A percentile compares a stretch with the other conserved stretches of the same genome.
Evolutionary conservation across 2,888 invertebrate species (phyloP).

Genomic region (Drosophila colorata): DNA sequence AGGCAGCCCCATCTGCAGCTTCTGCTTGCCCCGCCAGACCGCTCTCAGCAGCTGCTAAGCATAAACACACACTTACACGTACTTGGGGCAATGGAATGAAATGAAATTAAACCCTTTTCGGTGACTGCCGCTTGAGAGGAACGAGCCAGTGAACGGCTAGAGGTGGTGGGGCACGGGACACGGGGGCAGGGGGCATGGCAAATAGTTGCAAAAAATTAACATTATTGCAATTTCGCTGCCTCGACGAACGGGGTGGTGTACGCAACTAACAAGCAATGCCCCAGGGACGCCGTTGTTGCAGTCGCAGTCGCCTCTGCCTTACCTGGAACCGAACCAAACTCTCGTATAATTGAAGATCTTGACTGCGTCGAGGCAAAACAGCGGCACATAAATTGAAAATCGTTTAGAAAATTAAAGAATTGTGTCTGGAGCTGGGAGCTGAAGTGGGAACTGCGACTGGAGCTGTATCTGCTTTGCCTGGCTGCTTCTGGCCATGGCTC

Average conservation of each 20-base stretch:
- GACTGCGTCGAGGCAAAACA: slow-evolving; percentile 20
- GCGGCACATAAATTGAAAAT: slow-evolving; percentile 66
- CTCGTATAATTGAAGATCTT: slow-evolving; percentile 62
- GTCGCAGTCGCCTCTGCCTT: slow-evolving; percentile 22
- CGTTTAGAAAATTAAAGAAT: slow-evolving; percentile 71
- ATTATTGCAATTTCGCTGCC: slow-evolving; percentile 70
- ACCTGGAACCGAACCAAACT: slow-evolving; percentile 26
- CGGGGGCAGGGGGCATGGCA: slow-evolving; percentile 44
- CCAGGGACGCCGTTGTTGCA: slow-evolving; percentile 36
- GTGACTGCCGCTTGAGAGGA: slow-evolving; percentile 45
- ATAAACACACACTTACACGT: slow-evolving; percentile 80
- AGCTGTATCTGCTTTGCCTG: slow-evolving; percentile 5
- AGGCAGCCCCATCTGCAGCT: slow-evolving; percentile 42
- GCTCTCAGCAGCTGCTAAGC: slow-evolving; percentile 53
- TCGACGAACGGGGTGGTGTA: slow-evolving; percentile 22
- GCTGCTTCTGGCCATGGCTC: slow-evolving; percentile 36
- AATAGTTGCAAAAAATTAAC: slow-evolving; percentile 75
- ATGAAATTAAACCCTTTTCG: slow-evolving; percentile 82
- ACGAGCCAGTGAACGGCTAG: neutral
- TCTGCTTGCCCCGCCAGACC: slow-evolving; percentile 17
- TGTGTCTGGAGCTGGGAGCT: slow-evolving; percentile 32
- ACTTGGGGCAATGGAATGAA: slow-evolving; percentile 67
- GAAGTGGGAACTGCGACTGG: slow-evolving; percentile 7
- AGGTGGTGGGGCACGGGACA: neutral
- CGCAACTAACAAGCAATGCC: slow-evolving; percentile 56